phyloP scores from a whole-genome alignment of 2,888 invertebrate genomes.

The Sinentomon sp. region DNA sequence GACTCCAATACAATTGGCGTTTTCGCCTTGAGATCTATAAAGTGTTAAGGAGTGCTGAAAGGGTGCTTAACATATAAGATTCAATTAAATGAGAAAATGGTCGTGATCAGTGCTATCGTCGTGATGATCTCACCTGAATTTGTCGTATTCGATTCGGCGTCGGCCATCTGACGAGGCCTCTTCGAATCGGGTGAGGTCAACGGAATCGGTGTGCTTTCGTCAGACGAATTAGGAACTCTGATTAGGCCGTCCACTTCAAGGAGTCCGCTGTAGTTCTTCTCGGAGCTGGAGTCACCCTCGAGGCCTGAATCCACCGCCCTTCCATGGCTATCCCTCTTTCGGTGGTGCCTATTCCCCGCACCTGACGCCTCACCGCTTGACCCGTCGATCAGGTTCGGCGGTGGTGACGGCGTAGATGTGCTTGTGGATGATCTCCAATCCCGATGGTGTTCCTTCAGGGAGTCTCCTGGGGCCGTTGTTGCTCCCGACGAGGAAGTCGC shows the following conservation, averaged over 20 bases:
- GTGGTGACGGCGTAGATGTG: conserved; percentile 38
- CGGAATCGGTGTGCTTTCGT: conserved; percentile 20
- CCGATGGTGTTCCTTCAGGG: conserved; percentile 21
- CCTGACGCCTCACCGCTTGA: conserved; percentile 19
- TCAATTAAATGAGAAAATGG: too few species aligned
- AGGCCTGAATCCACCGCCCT: too few species aligned
- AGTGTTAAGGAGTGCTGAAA: too few species aligned
- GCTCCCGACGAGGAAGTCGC: conserved; percentile 22
- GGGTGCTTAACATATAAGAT: too few species aligned
- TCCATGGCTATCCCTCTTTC: conserved; percentile 18
- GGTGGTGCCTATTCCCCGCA: conserved; percentile 44
- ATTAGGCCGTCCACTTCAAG: too few species aligned
- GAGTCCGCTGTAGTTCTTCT: too few species aligned
- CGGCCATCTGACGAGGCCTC: conserved; percentile 24
- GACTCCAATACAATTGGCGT: too few species aligned
- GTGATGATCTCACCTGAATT: conserved; percentile 54
- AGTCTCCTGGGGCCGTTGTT: conserved; percentile 14
- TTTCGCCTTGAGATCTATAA: too few species aligned
- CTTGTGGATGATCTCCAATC: conserved; percentile 14
- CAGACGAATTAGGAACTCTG: conserved; percentile 22
- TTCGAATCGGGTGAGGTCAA: conserved; percentile 23
- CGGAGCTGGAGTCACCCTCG: too few species aligned
- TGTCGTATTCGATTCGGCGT: conserved; percentile 69
- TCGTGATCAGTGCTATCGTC: too few species aligned
- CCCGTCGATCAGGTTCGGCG: conserved; percentile 28